Base-by-base conservation (phyloP, 2,113 vertebrate species). In the Epinephelus lanceolatus region DNA sequence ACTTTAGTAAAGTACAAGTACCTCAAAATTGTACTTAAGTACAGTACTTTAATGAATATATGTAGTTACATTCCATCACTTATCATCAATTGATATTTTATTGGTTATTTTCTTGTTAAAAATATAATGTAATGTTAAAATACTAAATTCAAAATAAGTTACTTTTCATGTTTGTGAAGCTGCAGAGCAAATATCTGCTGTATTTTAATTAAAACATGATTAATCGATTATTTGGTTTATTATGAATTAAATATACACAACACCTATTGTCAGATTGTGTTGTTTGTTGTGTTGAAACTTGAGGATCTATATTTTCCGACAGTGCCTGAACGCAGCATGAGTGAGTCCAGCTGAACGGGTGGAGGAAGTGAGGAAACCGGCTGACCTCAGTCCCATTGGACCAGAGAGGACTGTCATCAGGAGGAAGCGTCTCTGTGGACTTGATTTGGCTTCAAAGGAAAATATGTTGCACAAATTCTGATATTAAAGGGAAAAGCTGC, bases 281-380 rank as follows among this genome's bases (percentile, higher is more conserved):
- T 2, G 40, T 8, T 42, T 11, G 40, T 42, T 42, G 42, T 45
- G 42, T 45, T 45, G 42, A 45, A 45, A 12, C 42, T 4, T 51
- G 18, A 6, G 49, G 5, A 14, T 6, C 2, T 0, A 9, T 6
- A 6, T 85, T 47, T 8, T 83, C 88, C 53, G 6, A 88, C 56
- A 2, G 76, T 6, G 0, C 67, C 0, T 83, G 87, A 92, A 93
- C 0, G 82, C 72, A 67, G 61, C 89, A 11, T 57, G 6, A 53
- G 75, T 4, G 60, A 2, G 76, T 72, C 83, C 86, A 78, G 76
- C 75, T 85, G 87, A 88, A 69, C 56, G 69, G 73, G 80, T 18
- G 85, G 86, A 90, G 95, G 96, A 96, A 96, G 94, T 93, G 94
- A 96, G 93, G 90, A 91, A 83, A 94, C 81, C 76, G 61, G 51